These are phyloP conservation scores for Morinoia aosen DNA, from an alignment of 2,888 invertebrate species.

Conservation along the genomic window DNA sequence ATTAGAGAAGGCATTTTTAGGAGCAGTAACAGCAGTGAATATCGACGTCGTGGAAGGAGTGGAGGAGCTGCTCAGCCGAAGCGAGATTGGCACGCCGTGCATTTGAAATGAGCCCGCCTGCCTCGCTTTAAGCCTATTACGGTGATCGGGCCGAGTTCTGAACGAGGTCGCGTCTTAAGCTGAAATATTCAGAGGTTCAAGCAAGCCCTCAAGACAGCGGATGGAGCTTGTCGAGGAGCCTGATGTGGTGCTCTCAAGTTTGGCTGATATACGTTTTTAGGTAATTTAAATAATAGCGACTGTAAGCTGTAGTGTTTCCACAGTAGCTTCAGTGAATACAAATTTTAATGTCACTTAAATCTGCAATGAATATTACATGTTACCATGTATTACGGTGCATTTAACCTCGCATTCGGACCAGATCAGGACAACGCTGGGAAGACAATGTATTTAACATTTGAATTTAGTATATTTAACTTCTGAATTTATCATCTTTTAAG, in stretches of 20 bases:
- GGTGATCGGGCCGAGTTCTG: not conserved
- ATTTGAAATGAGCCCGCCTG: slow-evolving; percentile 27
- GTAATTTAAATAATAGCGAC: no score
- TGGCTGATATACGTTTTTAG: not conserved
- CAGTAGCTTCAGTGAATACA: not conserved
- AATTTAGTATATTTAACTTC: no score
- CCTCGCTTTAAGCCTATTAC: slow-evolving; percentile 38
- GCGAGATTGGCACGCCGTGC: slow-evolving; percentile 34
- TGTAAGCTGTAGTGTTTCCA: not conserved
- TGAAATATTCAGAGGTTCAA: slow-evolving; percentile 14
- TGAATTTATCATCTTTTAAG: no score
- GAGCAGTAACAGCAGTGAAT: not conserved
- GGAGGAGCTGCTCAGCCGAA: not conserved
- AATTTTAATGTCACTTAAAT: no score
- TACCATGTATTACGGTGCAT: no score
- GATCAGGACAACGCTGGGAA: no score
- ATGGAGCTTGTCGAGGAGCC: not conserved
- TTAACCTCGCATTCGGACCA: no score
- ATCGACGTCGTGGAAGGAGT: not conserved
- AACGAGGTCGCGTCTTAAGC: slow-evolving; percentile 40
- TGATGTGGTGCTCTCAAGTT: not conserved
- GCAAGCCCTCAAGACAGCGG: not conserved
- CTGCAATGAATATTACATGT: no score
- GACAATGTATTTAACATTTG: no score
- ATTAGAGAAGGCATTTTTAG: not conserved